Evolutionary conservation across 2,113 vertebrate species (phyloP).

Genomic region (Ailurus styani): DNA sequence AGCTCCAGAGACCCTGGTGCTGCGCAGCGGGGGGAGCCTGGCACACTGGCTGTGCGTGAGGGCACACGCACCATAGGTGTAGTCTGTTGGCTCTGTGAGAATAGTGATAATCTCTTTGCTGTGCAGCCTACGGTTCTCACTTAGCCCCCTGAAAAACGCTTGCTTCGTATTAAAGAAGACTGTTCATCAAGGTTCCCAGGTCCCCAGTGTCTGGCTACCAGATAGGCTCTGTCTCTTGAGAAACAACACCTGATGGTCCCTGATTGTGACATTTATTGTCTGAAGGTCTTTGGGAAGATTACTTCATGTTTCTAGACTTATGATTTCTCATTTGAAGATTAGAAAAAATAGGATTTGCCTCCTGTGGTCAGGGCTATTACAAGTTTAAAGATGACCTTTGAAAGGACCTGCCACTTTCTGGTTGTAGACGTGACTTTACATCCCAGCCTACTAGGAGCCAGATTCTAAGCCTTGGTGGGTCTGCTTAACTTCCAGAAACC

Average conservation of each 20-base stretch:
- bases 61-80: not conserved
- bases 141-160: not conserved
- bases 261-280: not conserved
- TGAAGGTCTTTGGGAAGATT: not conserved
- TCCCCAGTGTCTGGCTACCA: not conserved
- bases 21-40: not conserved
- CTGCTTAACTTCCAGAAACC: not conserved
- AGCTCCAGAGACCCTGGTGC: not conserved
- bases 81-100: not conserved
- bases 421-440: not conserved
- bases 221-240: not conserved
- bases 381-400: not conserved
- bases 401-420: not conserved
- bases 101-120: not conserved
- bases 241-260: not conserved
- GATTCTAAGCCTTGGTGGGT: not conserved
- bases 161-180: not conserved
- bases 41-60: accelerated
- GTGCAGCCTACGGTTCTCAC: not conserved
- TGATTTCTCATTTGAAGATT: not conserved
- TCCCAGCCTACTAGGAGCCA: not conserved
- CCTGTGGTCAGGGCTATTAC: not conserved
- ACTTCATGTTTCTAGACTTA: not conserved
- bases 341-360: not conserved
- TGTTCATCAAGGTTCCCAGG: not conserved